Evolutionary conservation across 2,113 vertebrate species (phyloP), one percentile per base, ranked within the genome.

Genomic region (Pholis gunnellus): DNA sequence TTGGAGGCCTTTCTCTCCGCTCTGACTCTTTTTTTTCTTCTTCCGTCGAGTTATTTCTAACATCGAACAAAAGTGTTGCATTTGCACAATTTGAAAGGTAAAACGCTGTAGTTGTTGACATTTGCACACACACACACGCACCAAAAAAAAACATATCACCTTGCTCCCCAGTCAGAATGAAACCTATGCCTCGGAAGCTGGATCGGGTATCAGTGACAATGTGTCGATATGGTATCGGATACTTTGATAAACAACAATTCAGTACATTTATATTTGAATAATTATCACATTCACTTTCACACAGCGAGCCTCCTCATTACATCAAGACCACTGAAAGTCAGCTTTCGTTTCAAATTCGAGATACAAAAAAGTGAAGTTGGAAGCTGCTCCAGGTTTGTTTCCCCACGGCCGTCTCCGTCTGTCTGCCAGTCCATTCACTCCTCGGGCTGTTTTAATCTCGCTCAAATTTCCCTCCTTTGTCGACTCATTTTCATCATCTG

Each of bases 401-500:
- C 22, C 9, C 40, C 5, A 27, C 54, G 18, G 27, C 72, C 60
- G 70, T 34, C 25, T 74, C 38, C 29, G 61, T 66, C 36, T 15
- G 8, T 38, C 77, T 57, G 18, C 27, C 61, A 15, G 44, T 56
- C 75, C 36, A 52, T 44, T 82, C 56, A 60, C 46, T 52, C 78
- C 18, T 5, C 6, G 5, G 27, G 18, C 63, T 57, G 52, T 50
- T 75, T 85, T 67, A 40, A 48, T 79, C 60, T 52, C 9, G 14
- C 59, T 78, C 34, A 67, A n/a, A 83, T 73, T 29, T 68, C 72
- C 36, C 78, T 66, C 54, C 38, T 63, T 48, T 74, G 25, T 40
- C 31, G 34, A 20, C 77, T 81, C 60, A 65, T 84, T 78, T 76
- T 75, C 67, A 76, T 78, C 75, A 69, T 79, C 50, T 50, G 17